Percentiles rank a stretch among this genome's conserved stretches.
These are phyloP conservation scores for Brassicogethes aeneus DNA, from an alignment of 2,888 invertebrate species.

Conservation along the genomic window DNA sequence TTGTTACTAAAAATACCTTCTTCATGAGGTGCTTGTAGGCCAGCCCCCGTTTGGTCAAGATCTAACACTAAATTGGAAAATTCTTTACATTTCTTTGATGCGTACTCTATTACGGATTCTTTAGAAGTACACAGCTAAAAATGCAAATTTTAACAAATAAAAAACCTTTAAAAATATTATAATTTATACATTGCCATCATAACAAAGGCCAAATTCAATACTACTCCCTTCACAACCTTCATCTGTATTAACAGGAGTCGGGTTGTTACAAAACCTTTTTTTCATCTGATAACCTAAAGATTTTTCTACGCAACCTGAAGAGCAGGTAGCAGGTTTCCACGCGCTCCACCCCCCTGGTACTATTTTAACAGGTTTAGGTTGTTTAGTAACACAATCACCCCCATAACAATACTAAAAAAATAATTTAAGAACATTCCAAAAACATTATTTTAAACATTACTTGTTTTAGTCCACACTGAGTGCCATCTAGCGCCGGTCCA, in stretches of 20 bases:
- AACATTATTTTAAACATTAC: background rate
- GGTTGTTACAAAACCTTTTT: conserved; percentile 49
- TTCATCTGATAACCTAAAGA: conserved; percentile 53
- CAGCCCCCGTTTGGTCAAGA: conserved; percentile 57
- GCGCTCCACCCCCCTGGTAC: conserved; percentile 52
- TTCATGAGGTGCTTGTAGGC: conserved; percentile 67
- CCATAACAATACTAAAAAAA: conserved; percentile 55
- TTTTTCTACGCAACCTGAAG: conserved; percentile 56
- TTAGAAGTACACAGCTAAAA: conserved; percentile 43
- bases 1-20: conserved; percentile 38
- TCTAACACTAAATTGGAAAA: conserved; percentile 52
- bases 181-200: conserved; percentile 49
- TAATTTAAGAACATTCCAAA: background rate
- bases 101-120: conserved; percentile 49
- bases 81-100: conserved; percentile 53
- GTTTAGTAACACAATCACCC: conserved; percentile 50
- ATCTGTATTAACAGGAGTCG: conserved; percentile 43
- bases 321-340: conserved; percentile 54
- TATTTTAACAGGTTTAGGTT: conserved; percentile 33
- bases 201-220: conserved; percentile 58
- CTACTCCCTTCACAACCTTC: conserved; percentile 53
- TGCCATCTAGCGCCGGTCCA: conserved; percentile 77
- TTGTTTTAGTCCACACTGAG: conserved; percentile 50
- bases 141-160: conserved; percentile 7
- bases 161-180: background rate